Evolutionary conservation across 2,797 vertebrate species (phyloP).

Genomic region (Zalophus californianus): DNA sequence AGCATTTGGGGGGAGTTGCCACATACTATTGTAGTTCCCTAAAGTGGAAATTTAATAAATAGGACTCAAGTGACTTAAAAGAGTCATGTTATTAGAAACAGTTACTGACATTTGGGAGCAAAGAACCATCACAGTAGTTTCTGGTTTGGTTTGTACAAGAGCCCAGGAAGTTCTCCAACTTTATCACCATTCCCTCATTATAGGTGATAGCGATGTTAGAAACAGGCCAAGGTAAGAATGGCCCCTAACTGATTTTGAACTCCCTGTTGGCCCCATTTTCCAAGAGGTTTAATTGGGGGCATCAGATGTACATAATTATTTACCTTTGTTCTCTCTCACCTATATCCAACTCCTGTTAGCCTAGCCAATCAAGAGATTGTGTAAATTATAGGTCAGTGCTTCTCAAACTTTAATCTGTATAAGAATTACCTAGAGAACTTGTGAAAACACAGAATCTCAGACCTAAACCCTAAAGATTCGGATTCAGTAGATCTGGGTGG

Average conservation of each 20-base stretch:
- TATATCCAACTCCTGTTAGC: not conserved
- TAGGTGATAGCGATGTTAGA: not conserved
- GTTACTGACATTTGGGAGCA: not conserved
- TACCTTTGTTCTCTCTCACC: not conserved
- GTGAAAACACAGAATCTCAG: not conserved
- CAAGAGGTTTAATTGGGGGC: not conserved
- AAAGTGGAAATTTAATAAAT: slow-evolving; percentile 26
- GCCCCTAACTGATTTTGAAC: not conserved
- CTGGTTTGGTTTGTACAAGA: not conserved
- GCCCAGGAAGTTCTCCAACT: not conserved
- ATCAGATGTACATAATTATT: not conserved
- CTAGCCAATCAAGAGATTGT: not conserved
- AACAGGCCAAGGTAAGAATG: not conserved
- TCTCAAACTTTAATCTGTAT: not conserved
- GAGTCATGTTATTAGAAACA: not conserved
- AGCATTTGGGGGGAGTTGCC: not conserved
- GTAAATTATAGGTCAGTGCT: not conserved
- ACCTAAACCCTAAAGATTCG: not conserved
- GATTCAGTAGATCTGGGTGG: not conserved
- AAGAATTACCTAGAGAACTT: not conserved
- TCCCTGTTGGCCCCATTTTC: not conserved
- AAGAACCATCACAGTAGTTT: not conserved
- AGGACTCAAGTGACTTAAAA: not conserved
- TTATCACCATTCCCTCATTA: not conserved
- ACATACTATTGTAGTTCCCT: not conserved